Evolutionary conservation across 1,140 invertebrate genomes (phyloP).

Genomic region (Aphis gossypii): DNA sequence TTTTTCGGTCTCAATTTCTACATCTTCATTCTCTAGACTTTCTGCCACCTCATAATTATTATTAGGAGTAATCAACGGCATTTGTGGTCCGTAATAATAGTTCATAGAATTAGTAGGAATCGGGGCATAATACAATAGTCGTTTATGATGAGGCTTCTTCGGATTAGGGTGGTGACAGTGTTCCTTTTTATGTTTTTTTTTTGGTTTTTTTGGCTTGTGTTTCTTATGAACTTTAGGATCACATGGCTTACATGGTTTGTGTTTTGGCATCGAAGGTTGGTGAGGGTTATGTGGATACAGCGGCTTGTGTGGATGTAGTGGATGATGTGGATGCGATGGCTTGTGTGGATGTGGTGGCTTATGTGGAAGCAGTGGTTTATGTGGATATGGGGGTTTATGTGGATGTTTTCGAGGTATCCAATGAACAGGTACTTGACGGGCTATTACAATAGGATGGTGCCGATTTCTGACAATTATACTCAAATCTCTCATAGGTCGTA

Average conservation of each 20-base stretch:
- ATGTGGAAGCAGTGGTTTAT: background rate
- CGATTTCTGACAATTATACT: slow-evolving; percentile 48
- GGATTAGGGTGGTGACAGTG: slow-evolving; percentile 25
- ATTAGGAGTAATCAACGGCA: background rate
- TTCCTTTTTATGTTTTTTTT: slow-evolving; percentile 30
- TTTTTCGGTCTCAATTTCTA: background rate
- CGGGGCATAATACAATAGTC: slow-evolving; percentile 35
- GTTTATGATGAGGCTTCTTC: slow-evolving; percentile 35
- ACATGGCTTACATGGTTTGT: slow-evolving; percentile 47
- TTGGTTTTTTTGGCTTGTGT: slow-evolving; percentile 48
- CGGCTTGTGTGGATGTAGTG: background rate
- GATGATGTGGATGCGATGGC: background rate
- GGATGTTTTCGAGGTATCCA: slow-evolving; percentile 10
- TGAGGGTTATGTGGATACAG: background rate
- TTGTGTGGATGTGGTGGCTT: background rate
- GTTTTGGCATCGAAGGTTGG: slow-evolving; percentile 16
- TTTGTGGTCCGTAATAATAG: background rate
- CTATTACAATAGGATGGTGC: background rate
- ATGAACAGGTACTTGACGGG: background rate
- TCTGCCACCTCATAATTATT: background rate
- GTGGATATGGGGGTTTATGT: background rate
- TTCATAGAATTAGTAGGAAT: background rate
- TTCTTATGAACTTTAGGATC: slow-evolving; percentile 41
- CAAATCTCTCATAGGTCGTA: slow-evolving; percentile 27
- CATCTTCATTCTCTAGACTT: background rate